Conservation (phyloP, 37 sponge, comb jelly and placozoan genomes). For the Mnemiopsis leidyi region DNA sequence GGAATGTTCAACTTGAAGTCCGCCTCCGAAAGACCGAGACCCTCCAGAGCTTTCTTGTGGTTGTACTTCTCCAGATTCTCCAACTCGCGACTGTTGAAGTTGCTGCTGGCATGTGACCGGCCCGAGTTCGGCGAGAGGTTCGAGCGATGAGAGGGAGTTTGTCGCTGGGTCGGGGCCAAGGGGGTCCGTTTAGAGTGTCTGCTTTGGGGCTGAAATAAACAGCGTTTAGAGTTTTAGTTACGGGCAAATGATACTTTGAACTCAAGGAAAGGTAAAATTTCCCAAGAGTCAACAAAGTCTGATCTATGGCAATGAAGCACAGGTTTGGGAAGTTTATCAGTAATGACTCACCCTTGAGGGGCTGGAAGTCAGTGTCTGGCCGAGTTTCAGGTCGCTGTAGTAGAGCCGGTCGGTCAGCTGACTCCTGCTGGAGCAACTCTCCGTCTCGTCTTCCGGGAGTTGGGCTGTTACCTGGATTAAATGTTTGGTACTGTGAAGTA, state of each 20-base stretch:
- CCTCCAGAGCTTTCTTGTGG: constrained; percentile 62
- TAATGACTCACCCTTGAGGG: background rate
- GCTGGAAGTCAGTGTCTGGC: background rate
- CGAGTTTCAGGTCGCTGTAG: constrained; percentile 40
- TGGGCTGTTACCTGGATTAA: constrained; percentile 17
- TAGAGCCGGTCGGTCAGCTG: background rate
- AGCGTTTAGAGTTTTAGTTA: too few species aligned
- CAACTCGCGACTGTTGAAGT: constrained; percentile 27
- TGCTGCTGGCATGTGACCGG: background rate
- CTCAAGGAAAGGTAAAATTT: too few species aligned
- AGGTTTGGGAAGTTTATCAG: too few species aligned
- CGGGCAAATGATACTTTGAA: too few species aligned
- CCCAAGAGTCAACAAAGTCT: too few species aligned
- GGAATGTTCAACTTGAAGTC: constrained; percentile 58
- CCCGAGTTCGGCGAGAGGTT: background rate
- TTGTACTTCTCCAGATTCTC: constrained; percentile 31
- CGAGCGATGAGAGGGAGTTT: background rate
- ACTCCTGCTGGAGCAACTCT: constrained; percentile 30
- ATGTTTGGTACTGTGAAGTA: too few species aligned
- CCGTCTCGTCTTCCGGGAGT: constrained; percentile 48
- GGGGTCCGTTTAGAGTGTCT: background rate
- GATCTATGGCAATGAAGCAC: too few species aligned
- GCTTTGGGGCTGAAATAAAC: background rate
- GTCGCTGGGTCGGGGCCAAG: background rate
- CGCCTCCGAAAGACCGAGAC: constrained; percentile 50